phyloP scores from a whole-genome alignment of 2,888 invertebrate species.

The Argyresthia goedartella region DNA sequence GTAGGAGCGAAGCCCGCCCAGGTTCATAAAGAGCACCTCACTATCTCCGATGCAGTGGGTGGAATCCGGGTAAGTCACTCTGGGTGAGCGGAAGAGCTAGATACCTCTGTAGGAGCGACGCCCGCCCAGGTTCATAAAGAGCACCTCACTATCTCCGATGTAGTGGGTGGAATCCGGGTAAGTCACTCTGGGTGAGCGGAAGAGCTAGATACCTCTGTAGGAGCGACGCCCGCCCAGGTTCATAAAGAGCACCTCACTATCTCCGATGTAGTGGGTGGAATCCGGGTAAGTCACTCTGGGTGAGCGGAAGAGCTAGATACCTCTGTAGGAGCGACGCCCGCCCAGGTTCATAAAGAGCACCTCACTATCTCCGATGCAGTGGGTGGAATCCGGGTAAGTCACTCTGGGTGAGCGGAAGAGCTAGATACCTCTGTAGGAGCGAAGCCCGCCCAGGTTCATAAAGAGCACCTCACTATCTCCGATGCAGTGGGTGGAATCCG shows the following conservation, averaged over 20 bases:
- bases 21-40: conserved; percentile 49
- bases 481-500: conserved; percentile 43
- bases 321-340: conserved; percentile 35
- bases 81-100: conserved; percentile 32
- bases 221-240: conserved; percentile 39
- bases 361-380: conserved; percentile 43
- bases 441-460: conserved; percentile 40
- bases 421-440: conserved; percentile 43
- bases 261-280: conserved; percentile 42
- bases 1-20: conserved; percentile 35
- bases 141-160: conserved; percentile 43
- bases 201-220: conserved; percentile 30
- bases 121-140: conserved; percentile 43
- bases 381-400: conserved; percentile 44
- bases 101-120: conserved; percentile 39
- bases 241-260: conserved; percentile 46
- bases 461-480: conserved; percentile 46
- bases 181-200: conserved; percentile 41
- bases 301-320: too few relatives aligned
- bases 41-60: conserved; percentile 41
- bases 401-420: conserved; percentile 44
- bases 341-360: conserved; percentile 46
- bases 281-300: conserved; percentile 42
- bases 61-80: conserved; percentile 44
- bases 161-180: conserved; percentile 48